Conservation (phyloP, 2,113 vertebrate genomes). For the Phyllostomus discolor region DNA sequence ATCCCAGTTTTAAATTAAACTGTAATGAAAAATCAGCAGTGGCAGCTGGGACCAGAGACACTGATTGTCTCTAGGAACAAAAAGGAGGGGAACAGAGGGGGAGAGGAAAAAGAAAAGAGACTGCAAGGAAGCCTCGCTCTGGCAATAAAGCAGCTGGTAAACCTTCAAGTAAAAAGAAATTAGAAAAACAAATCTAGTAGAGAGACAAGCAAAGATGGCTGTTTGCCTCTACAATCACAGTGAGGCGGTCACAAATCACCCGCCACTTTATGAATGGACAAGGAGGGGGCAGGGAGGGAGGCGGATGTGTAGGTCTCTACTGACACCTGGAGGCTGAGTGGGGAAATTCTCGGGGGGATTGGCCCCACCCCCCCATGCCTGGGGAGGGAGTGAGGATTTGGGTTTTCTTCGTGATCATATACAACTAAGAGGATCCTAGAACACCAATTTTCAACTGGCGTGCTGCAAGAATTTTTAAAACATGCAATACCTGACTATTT, state of each 20-base stretch:
- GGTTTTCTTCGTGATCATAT: not conserved
- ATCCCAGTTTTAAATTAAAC: slow-evolving; percentile 91
- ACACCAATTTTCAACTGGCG: not conserved
- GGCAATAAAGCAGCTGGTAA: slow-evolving; percentile 88
- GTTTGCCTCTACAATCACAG: slow-evolving; percentile 51
- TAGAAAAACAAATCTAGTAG: slow-evolving; percentile 85
- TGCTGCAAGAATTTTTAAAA: not conserved
- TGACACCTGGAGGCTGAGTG: slow-evolving; percentile 79
- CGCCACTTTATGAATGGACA: slow-evolving; percentile 74
- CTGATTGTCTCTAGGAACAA: slow-evolving; percentile 85
- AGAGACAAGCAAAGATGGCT: slow-evolving; percentile 74
- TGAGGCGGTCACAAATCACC: slow-evolving; percentile 64
- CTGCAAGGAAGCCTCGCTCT: slow-evolving; percentile 79
- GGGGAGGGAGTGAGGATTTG: no score
- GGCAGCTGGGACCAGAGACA: slow-evolving; percentile 89
- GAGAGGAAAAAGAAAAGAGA: slow-evolving; percentile 75
- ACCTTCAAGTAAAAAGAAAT: slow-evolving; percentile 86
- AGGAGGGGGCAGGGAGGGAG: slow-evolving; percentile 30
- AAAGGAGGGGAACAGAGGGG: slow-evolving; percentile 65
- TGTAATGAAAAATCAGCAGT: slow-evolving; percentile 91
- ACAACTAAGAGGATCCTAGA: not conserved
- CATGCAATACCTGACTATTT: not conserved
- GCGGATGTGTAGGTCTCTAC: slow-evolving; percentile 59
- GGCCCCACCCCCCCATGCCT: not conserved
- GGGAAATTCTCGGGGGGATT: slow-evolving; percentile 19